Evolutionary conservation across 2,797 vertebrate genomes (phyloP), one percentile per base, ranked within the genome.

Genomic region (Merluccius polli): DNA sequence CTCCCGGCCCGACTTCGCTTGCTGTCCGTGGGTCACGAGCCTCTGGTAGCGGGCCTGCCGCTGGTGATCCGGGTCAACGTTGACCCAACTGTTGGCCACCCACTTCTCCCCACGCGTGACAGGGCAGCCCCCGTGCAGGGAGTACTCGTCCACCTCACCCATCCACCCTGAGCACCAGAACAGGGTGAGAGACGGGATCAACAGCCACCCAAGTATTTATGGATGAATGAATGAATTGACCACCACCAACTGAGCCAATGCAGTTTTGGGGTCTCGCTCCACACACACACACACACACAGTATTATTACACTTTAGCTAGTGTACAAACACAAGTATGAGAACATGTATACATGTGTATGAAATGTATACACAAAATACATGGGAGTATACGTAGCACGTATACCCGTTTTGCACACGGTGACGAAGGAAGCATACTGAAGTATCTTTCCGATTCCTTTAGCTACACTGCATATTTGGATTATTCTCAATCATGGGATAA

Each of bases 71-170:
- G 97, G 97, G 84, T 99, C 97, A 72, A 99, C 95, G 1, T 99
- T 98, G 84, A 98, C 95, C 97, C 98, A 99, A 90, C 96, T 97
- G 91, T 95, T 96, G 83, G 96, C 97, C 1, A 96, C 94, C 98
- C 98, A 99, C 85, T 98, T 98, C 30, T 95, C 93, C 72, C 96
- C 97, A 0, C 87, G 93, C 4, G 92, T 94, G 79, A 99, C 95
- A 41, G 96, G 90, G 85, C 98, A 99, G 84, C 97, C 96, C 0
- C 98, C 97, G 0, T 97, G 97, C 76, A 99, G 90, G 4, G 98
- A 97, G 4, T 97, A 99, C 89, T 99, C 97, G 0, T 99, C 98
- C 76, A 97, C 85, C 82, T 99, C 98, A 2, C 97, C 97, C 74
- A 99, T 96, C 98, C 98, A 99, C 71, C 98, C 98, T 99, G 82